Percentiles rank a stretch among this genome's conserved stretches.
phyloP scores from a whole-genome alignment of 2,888 invertebrate species.

The Pycnomerus fuliginosus region DNA sequence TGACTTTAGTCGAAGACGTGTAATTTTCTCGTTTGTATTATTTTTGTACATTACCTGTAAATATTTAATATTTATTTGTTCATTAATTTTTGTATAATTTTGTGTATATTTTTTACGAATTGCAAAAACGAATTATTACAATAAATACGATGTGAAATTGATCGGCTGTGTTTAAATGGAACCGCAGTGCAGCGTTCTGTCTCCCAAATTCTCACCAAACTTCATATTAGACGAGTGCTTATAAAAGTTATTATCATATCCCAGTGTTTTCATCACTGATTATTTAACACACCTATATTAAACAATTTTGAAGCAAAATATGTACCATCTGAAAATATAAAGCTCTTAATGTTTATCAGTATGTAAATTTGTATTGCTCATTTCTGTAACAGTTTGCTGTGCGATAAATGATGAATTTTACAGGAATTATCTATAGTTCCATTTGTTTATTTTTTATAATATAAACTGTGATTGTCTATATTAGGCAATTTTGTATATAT shows the following conservation, averaged over 20 bases:
- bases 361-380: no score
- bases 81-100: constrained; percentile 51
- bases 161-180: constrained; percentile 31
- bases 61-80: constrained; percentile 53
- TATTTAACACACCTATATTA: no score
- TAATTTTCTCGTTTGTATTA: constrained; percentile 49
- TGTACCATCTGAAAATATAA: no score
- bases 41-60: constrained; percentile 55
- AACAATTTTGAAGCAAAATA: no score
- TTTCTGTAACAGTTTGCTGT: no score
- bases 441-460: no score
- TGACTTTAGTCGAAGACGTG: constrained; percentile 34
- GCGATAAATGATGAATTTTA: no score
- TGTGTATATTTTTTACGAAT: constrained; percentile 55
- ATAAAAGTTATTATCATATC: constrained; percentile 19
- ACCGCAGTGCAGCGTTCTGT: constrained; percentile 20
- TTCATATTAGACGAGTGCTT: constrained; percentile 23
- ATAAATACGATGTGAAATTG: constrained; percentile 53
- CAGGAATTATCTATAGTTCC: no score
- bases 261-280: constrained; percentile 22
- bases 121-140: constrained; percentile 48
- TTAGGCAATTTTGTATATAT: no score
- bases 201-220: constrained; percentile 22
- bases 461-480: no score
- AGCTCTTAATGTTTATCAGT: no score